Conservation (phyloP, 2,113 vertebrate genomes). For the Grallaria varia region DNA sequence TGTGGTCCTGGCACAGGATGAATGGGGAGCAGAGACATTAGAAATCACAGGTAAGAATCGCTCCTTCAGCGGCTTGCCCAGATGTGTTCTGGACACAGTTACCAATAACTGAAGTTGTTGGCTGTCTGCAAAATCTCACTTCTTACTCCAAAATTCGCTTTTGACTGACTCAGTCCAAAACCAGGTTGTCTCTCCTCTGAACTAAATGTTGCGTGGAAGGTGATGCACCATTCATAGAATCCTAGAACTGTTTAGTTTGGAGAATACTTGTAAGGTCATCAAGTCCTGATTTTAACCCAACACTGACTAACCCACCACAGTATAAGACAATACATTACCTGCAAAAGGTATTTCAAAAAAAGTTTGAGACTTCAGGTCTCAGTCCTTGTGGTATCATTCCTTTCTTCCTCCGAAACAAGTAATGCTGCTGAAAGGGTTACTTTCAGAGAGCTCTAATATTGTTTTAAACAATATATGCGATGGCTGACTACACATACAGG, state of each 20-base stretch:
- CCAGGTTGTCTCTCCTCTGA: not conserved
- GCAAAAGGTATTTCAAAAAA: not conserved
- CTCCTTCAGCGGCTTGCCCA: not conserved
- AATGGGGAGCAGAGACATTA: not conserved
- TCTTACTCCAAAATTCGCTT: not conserved
- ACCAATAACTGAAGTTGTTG: not conserved
- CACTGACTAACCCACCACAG: not conserved
- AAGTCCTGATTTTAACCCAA: not conserved
- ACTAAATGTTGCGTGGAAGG: not conserved
- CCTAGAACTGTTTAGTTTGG: not conserved
- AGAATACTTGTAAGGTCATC: not conserved
- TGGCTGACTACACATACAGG: not conserved
- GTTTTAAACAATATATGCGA: not conserved
- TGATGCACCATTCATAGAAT: not conserved
- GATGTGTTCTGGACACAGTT: not conserved
- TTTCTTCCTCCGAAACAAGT: not conserved
- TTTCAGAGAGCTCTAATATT: not conserved
- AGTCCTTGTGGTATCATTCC: not conserved
- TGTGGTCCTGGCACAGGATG: fast-evolving
- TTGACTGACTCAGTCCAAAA: not conserved
- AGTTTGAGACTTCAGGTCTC: not conserved
- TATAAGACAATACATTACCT: not conserved
- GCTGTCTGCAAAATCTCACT: not conserved
- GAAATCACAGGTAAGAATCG: not conserved
- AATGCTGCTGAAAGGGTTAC: not conserved